These are phyloP conservation scores for Tor tambroides DNA, from an alignment of 2,113 vertebrate species.

Conservation along the genomic window DNA sequence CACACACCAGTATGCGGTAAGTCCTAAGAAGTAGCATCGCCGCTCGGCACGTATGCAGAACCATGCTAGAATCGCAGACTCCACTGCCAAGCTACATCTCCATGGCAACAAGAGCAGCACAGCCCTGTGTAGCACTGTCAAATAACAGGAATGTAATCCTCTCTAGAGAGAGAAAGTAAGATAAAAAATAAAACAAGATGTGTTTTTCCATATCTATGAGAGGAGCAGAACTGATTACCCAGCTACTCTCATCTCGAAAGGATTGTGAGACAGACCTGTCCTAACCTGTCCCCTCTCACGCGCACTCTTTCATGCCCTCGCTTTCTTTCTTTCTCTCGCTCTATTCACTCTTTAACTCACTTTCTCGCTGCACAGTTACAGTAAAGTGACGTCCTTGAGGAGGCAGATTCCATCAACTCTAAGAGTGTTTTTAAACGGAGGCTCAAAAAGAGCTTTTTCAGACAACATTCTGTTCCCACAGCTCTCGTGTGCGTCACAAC, in stretches of 20 bases:
- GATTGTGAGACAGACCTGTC: constrained; percentile 18
- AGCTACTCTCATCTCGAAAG: constrained; percentile 15
- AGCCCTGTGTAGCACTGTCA: constrained; percentile 75
- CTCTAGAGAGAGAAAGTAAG: constrained; percentile 60
- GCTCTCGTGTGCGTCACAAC: constrained; percentile 30
- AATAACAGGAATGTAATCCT: constrained; percentile 79
- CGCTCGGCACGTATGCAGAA: constrained; percentile 76
- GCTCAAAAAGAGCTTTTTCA: constrained; percentile 46
- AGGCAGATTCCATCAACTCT: constrained; percentile 9
- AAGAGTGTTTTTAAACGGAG: constrained; percentile 21
- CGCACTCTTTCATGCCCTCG: constrained; percentile 28
- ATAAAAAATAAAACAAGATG: neutral
- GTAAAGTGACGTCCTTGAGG: constrained; percentile 6
- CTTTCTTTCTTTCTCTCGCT: constrained; percentile 31
- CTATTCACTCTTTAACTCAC: constrained; percentile 22
- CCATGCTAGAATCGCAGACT: constrained; percentile 72
- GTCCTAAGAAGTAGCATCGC: constrained; percentile 70
- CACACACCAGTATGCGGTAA: constrained; percentile 65
- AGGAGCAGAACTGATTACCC: constrained; percentile 35
- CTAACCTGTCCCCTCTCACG: constrained; percentile 12
- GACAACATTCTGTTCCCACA: constrained; percentile 18
- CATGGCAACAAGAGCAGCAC: constrained; percentile 88
- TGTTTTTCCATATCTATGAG: neutral
- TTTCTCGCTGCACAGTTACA: constrained; percentile 2
- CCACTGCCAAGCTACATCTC: constrained; percentile 80